Conservation (phyloP, 2,113 vertebrate species). For the Notothenia rossii region DNA sequence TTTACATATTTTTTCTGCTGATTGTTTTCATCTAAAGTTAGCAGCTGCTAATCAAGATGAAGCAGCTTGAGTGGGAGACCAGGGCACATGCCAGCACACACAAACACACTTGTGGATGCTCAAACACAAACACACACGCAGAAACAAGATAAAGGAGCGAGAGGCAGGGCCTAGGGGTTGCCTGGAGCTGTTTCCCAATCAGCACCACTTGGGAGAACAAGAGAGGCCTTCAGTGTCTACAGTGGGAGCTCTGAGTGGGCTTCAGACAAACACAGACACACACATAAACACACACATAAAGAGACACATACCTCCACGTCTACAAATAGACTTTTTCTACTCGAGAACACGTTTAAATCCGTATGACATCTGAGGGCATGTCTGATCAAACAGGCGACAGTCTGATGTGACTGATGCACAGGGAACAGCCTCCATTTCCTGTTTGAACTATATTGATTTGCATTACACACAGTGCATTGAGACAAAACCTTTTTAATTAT, state of each 20-base stretch:
- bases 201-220: slow-evolving; percentile 70
- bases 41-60: slow-evolving; percentile 66
- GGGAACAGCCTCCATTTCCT: slow-evolving; percentile 21
- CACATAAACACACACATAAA: slow-evolving; percentile 17
- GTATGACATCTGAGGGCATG: slow-evolving; percentile 55
- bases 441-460: slow-evolving; percentile 57
- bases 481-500: slow-evolving; percentile 13
- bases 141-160: slow-evolving; percentile 53
- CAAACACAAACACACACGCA: slow-evolving; percentile 20
- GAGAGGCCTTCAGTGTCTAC: slow-evolving; percentile 69
- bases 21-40: slow-evolving; percentile 49
- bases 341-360: slow-evolving; percentile 58
- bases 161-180: slow-evolving; percentile 67
- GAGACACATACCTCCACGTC: slow-evolving; percentile 40
- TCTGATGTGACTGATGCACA: slow-evolving; percentile 56
- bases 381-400: slow-evolving; percentile 67
- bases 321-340: slow-evolving; percentile 61
- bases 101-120: slow-evolving; percentile 5
- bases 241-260: slow-evolving; percentile 67
- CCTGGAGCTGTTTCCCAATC: slow-evolving; percentile 80
- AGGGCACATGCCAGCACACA: slow-evolving; percentile 14
- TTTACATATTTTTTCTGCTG: neutral
- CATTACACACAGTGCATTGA: slow-evolving; percentile 38
- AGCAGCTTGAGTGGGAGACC: slow-evolving; percentile 34
- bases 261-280: slow-evolving; percentile 50